Conservation (phyloP, 2,113 vertebrate genomes). For the Sialia sialis region DNA sequence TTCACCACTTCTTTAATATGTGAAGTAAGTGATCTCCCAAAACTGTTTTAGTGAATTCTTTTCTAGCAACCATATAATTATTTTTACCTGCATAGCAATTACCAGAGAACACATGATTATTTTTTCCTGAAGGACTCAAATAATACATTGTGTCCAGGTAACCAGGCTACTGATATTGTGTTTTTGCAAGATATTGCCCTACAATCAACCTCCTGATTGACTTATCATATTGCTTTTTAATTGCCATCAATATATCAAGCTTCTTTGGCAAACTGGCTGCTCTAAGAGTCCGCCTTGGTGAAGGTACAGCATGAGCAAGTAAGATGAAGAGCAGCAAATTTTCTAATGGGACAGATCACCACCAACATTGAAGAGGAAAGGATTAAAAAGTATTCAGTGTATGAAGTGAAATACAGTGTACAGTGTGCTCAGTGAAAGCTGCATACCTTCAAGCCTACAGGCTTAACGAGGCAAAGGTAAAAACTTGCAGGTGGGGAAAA, state of each 20-base stretch:
- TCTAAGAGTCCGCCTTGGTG: background rate
- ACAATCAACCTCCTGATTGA: background rate
- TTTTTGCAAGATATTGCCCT: background rate
- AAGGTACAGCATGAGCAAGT: background rate
- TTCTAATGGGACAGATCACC: background rate
- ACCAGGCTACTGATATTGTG: background rate
- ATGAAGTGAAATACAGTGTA: too few relatives aligned
- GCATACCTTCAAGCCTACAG: background rate
- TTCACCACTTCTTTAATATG: background rate
- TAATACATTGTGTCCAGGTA: background rate
- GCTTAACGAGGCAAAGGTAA: background rate
- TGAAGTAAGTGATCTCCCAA: background rate
- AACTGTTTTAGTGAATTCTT: background rate
- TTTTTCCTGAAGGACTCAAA: background rate
- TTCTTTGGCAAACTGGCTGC: background rate
- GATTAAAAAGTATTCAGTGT: background rate
- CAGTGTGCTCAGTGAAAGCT: background rate
- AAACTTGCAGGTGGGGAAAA: background rate
- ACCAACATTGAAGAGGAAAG: background rate
- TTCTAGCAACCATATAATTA: background rate
- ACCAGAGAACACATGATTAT: background rate
- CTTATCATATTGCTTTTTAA: background rate
- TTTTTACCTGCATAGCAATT: background rate
- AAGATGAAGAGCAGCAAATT: background rate
- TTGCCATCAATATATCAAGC: background rate